A percentile compares a stretch with the other conserved stretches of the same genome.
These are phyloP conservation scores for Blennius ocellaris DNA, from an alignment of 2,113 vertebrate species.

Conservation along the genomic window DNA sequence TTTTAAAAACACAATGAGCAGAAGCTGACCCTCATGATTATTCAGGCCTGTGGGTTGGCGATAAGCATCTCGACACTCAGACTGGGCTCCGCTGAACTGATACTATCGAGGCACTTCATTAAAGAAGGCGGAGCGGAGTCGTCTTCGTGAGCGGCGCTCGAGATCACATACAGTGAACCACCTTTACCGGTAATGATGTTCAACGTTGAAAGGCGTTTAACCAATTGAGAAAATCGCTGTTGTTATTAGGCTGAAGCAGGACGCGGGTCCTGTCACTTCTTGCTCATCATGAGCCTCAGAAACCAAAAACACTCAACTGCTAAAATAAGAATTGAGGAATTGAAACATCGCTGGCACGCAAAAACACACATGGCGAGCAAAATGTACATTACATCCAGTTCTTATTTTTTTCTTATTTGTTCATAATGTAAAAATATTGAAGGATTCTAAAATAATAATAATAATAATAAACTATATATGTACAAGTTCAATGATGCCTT, in stretches of 20 bases:
- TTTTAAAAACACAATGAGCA: slow-evolving; percentile 3
- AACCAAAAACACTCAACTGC: too few species aligned
- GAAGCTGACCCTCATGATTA: background rate
- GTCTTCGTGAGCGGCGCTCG: background rate
- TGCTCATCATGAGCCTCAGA: too few species aligned
- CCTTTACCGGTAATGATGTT: background rate
- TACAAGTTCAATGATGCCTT: background rate
- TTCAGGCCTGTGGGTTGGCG: background rate
- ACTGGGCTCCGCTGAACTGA: slow-evolving; percentile 9
- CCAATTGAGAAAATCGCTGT: background rate
- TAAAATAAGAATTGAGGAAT: too few species aligned
- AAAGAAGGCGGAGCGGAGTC: background rate
- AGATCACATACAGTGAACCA: background rate
- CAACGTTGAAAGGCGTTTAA: background rate
- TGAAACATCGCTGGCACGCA: too few species aligned
- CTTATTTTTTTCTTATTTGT: background rate
- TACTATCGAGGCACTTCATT: slow-evolving; percentile 14
- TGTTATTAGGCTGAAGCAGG: too few species aligned
- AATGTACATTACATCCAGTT: too few species aligned
- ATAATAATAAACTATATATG: background rate
- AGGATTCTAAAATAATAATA: background rate
- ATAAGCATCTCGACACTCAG: slow-evolving; percentile 17
- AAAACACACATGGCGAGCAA: too few species aligned
- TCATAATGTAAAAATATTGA: background rate
- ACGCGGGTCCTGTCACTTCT: too few species aligned